Percentiles rank a stretch among this genome's conserved stretches.
These are phyloP conservation scores for Sporophila hypoxantha DNA, from an alignment of 2,113 vertebrate genomes.

Conservation along the genomic window DNA sequence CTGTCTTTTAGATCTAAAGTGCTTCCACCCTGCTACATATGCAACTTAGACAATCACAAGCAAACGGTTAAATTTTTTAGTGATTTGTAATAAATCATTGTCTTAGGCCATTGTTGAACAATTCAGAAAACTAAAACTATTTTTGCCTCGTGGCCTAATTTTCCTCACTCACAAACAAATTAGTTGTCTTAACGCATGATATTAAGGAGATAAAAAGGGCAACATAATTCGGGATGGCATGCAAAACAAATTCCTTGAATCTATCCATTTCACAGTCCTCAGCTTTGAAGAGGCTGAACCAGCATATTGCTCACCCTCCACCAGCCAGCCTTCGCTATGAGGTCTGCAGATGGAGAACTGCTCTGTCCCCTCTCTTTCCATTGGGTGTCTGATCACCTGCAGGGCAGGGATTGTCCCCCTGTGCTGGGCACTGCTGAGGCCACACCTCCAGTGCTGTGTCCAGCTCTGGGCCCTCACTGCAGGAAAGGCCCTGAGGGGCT, in stretches of 20 bases:
- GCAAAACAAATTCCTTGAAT: not conserved
- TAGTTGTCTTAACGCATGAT: not conserved
- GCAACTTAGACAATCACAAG: not conserved
- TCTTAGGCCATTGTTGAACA: not conserved
- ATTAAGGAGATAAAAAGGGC: not conserved
- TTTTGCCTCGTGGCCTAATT: not conserved
- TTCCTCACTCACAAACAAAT: not conserved
- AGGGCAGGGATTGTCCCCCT: not conserved
- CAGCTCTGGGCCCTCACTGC: not conserved
- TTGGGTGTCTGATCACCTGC: fast-evolving
- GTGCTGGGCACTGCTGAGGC: not conserved
- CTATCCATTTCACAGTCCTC: not conserved
- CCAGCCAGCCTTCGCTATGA: fast-evolving
- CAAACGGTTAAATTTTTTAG: not conserved
- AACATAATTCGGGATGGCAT: not conserved
- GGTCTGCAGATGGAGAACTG: fast-evolving
- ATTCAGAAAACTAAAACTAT: not conserved
- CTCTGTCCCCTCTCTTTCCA: not conserved
- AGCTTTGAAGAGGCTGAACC: not conserved
- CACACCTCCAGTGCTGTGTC: not conserved
- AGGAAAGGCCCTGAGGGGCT: not conserved
- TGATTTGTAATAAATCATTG: not conserved
- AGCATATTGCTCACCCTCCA: fast-evolving
- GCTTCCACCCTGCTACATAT: not conserved
- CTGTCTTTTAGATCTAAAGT: not conserved